A percentile compares a stretch with the other conserved stretches of the same genome.
These are phyloP conservation scores for Ptychochromis oligacanthus DNA, from an alignment of 2,113 vertebrate genomes.

Conservation along the genomic window DNA sequence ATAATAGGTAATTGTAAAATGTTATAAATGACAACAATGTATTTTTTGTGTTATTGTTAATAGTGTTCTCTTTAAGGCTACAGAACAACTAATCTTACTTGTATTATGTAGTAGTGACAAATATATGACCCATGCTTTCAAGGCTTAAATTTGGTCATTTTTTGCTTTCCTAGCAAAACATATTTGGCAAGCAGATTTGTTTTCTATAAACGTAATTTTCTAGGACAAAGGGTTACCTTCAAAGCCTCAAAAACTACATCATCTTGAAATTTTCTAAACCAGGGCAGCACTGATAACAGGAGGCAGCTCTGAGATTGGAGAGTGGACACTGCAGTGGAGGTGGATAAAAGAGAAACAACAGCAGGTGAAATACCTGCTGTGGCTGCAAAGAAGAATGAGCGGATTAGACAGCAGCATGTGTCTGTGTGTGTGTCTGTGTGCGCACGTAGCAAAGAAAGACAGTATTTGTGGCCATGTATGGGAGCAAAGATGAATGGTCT, in stretches of 20 bases:
- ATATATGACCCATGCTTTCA: background rate
- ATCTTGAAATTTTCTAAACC: background rate
- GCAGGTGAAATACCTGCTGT: conserved; percentile 59
- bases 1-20: background rate
- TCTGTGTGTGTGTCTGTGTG: conserved; percentile 23
- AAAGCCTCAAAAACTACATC: background rate
- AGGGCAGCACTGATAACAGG: background rate
- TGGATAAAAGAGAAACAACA: conserved; percentile 33
- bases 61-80: background rate
- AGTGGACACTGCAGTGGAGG: background rate
- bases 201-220: background rate
- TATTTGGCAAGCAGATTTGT: background rate
- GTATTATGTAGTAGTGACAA: background rate
- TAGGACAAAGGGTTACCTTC: background rate
- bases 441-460: background rate
- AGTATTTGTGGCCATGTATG: conserved; percentile 31
- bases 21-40: background rate
- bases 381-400: conserved; percentile 42
- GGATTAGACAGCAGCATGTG: conserved; percentile 19
- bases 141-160: conserved; percentile 1
- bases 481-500: conserved; percentile 79
- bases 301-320: background rate
- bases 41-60: background rate
- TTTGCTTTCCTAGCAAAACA: background rate
- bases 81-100: background rate